These are phyloP conservation scores for Gallinago undulata DNA, from an alignment of 2,113 vertebrate species.

Conservation along the genomic window DNA sequence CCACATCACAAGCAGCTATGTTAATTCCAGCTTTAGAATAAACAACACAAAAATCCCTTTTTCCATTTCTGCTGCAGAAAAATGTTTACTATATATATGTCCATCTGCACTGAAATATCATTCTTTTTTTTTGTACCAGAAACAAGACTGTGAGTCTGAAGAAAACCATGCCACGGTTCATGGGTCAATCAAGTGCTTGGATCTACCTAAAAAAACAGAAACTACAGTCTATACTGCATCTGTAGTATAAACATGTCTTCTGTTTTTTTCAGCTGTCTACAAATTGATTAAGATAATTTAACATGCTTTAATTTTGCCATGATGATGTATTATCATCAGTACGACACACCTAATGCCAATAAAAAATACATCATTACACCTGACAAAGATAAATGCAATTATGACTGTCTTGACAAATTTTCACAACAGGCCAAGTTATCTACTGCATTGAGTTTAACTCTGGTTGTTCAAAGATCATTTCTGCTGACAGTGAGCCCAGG, in stretches of 20 bases:
- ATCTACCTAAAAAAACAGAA: background rate
- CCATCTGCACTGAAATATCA: background rate
- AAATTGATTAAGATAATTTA: conserved; percentile 6
- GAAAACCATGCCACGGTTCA: background rate
- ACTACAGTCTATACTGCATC: background rate
- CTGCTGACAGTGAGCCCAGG: background rate
- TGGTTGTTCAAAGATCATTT: background rate
- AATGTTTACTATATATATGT: background rate
- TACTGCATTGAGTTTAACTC: background rate
- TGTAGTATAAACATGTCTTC: background rate
- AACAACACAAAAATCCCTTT: background rate
- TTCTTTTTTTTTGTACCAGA: background rate
- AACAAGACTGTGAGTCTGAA: background rate
- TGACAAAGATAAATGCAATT: background rate
- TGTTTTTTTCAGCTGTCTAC: background rate
- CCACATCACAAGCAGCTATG: background rate
- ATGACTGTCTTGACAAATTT: background rate
- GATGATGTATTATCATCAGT: background rate
- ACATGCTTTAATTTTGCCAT: background rate
- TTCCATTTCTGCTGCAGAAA: background rate
- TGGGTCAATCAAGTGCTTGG: background rate
- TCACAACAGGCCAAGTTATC: background rate
- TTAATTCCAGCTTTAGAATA: background rate
- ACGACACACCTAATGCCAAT: background rate
- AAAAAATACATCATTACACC: background rate